These are phyloP conservation scores for Caerostris darwini DNA, from an alignment of 1,140 invertebrate species.

Conservation along the genomic window DNA sequence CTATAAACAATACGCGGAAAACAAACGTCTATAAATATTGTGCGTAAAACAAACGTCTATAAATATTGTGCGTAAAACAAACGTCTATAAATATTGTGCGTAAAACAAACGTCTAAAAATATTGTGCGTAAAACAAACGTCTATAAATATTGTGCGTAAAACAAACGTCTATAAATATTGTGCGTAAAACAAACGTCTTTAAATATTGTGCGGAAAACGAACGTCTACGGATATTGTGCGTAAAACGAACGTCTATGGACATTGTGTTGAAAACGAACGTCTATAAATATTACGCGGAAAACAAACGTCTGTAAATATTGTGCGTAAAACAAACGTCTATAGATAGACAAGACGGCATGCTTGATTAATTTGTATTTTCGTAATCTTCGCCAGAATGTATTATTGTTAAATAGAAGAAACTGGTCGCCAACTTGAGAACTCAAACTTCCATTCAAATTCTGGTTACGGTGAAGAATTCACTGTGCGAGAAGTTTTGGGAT, in stretches of 20 bases:
- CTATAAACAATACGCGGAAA: too few species aligned
- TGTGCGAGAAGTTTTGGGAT: slow-evolving; percentile 97
- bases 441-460: slow-evolving; percentile 78
- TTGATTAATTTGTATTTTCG: slow-evolving; percentile 99
- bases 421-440: slow-evolving; percentile 91
- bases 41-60: slow-evolving; percentile 84
- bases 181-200: too few species aligned
- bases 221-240: too few species aligned
- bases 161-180: too few species aligned
- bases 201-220: too few species aligned
- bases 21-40: too few species aligned
- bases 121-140: too few species aligned
- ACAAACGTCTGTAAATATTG: slow-evolving; percentile 83
- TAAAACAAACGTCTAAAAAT: too few species aligned
- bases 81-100: slow-evolving; percentile 26
- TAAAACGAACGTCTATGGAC: too few species aligned
- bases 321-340: slow-evolving; percentile 80
- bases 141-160: too few species aligned
- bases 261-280: too few species aligned
- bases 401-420: slow-evolving; percentile 97
- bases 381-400: slow-evolving; percentile 92
- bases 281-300: slow-evolving; percentile 86
- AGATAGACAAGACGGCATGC: slow-evolving; percentile 83
- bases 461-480: slow-evolving; percentile 95
- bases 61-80: slow-evolving; percentile 83